phyloP scores from a whole-genome alignment of 2,888 invertebrate species.

The Campoplex nolae region DNA sequence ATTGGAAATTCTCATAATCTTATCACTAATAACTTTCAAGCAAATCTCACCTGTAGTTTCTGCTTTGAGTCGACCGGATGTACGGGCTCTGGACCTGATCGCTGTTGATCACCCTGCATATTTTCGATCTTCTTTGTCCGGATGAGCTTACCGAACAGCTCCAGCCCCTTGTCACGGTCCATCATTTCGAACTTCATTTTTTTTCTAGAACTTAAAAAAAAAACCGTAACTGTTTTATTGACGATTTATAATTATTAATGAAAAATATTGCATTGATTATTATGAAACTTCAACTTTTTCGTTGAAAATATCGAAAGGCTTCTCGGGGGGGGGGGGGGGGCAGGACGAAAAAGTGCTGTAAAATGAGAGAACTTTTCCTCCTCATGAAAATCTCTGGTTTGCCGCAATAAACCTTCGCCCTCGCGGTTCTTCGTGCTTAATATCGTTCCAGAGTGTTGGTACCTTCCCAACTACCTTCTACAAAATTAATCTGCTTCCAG shows the following conservation, averaged over 20 bases:
- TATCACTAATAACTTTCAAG: background rate
- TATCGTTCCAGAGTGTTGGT: slow-evolving; percentile 20
- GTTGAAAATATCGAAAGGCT: background rate
- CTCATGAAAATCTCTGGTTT: slow-evolving; percentile 31
- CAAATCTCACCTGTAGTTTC: slow-evolving; percentile 89
- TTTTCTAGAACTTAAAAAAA: slow-evolving; percentile 46
- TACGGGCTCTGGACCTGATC: slow-evolving; percentile 82
- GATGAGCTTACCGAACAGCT: slow-evolving; percentile 93
- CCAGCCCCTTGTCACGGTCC: slow-evolving; percentile 89
- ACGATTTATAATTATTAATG: background rate
- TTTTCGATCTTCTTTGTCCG: slow-evolving; percentile 93
- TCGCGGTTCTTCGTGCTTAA: slow-evolving; percentile 25
- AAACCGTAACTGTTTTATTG: background rate
- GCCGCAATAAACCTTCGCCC: slow-evolving; percentile 41
- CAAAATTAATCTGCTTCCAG: slow-evolving; percentile 31
- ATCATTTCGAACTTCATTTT: slow-evolving; percentile 86
- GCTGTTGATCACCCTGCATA: slow-evolving; percentile 86
- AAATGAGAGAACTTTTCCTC: slow-evolving; percentile 46
- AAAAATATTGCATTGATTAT: background rate
- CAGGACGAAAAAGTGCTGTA: slow-evolving; percentile 2
- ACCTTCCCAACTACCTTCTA: background rate
- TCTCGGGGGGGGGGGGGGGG: background rate
- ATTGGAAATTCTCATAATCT: background rate
- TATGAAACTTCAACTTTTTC: slow-evolving; percentile 6
- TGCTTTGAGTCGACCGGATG: slow-evolving; percentile 87